A percentile compares a stretch with the other conserved stretches of the same genome.
phyloP scores from a whole-genome alignment of 1,140 invertebrate species.

The Drosophila kepulauana region DNA sequence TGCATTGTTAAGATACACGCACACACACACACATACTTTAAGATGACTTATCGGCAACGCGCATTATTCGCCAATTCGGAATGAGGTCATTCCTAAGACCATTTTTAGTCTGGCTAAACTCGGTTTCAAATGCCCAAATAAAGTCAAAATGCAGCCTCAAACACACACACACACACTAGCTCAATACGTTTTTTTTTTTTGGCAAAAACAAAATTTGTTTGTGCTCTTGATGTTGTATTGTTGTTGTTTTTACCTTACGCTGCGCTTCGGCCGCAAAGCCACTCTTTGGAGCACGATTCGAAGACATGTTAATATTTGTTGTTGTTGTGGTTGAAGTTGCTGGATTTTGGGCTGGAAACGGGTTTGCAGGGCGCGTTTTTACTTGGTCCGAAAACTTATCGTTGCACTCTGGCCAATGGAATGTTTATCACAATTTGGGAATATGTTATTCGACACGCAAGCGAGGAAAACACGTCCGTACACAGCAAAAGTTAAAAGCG shows the following conservation, averaged over 20 bases:
- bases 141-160: slow-evolving; percentile 64
- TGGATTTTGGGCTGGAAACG: slow-evolving; percentile 67
- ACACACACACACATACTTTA: slow-evolving; percentile 17
- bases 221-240: slow-evolving; percentile 46
- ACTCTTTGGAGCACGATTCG: slow-evolving; percentile 95
- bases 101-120: slow-evolving; percentile 64
- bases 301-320: slow-evolving; percentile 88
- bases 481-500: slow-evolving; percentile 54
- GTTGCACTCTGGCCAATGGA: slow-evolving; percentile 62
- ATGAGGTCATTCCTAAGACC: slow-evolving; percentile 78
- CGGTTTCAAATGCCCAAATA: slow-evolving; percentile 66
- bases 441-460: slow-evolving; percentile 32
- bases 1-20: slow-evolving; percentile 41
- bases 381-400: slow-evolving; percentile 46
- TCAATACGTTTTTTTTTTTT: slow-evolving; percentile 57
- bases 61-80: slow-evolving; percentile 42
- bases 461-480: slow-evolving; percentile 59
- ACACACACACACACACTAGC: slow-evolving; percentile 24
- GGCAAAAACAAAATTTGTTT: slow-evolving; percentile 71
- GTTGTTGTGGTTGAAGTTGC: slow-evolving; percentile 29
- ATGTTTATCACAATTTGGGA: slow-evolving; percentile 60
- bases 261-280: slow-evolving; percentile 97
- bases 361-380: slow-evolving; percentile 71
- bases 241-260: slow-evolving; percentile 90
- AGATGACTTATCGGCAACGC: slow-evolving; percentile 31